A percentile compares a stretch with the other conserved stretches of the same genome.
phyloP scores from a whole-genome alignment of 2,113 vertebrate species.

The Cottus gobio region DNA sequence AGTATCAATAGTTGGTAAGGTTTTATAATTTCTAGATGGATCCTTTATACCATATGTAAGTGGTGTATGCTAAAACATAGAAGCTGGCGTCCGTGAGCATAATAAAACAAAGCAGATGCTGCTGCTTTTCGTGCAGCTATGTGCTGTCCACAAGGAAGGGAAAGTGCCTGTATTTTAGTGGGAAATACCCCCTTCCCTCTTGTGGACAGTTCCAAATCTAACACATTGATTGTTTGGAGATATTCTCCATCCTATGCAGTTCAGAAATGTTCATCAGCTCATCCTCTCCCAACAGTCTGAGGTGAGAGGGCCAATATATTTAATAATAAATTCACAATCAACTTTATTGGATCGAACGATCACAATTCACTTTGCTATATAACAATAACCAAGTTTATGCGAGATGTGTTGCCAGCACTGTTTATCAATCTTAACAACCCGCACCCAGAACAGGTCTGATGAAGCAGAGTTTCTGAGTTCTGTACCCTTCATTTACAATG shows the following conservation, averaged over 20 bases:
- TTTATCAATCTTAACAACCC: no score
- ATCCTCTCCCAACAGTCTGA: background rate
- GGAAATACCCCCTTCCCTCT: no score
- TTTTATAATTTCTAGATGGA: background rate
- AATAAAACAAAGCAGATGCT: constrained; percentile 10
- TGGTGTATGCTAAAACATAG: background rate
- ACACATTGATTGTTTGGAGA: background rate
- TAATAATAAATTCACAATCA: no score
- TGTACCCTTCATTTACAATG: background rate
- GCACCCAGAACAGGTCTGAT: background rate
- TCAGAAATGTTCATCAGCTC: background rate
- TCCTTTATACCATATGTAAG: constrained; percentile 1
- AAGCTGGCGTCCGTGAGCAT: background rate
- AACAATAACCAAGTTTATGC: no score
- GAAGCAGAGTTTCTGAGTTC: background rate
- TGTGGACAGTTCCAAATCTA: background rate
- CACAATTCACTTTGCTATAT: no score
- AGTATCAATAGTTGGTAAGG: no score
- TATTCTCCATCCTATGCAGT: background rate
- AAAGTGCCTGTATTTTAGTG: background rate
- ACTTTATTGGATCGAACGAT: no score
- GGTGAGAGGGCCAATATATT: no score
- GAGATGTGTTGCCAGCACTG: background rate
- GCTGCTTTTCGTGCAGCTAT: background rate
- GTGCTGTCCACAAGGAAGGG: background rate